Evolutionary conservation across 2,888 invertebrate genomes (phyloP), one percentile per base, ranked within the genome.

Genomic region (Barypeithes pellucidus): DNA sequence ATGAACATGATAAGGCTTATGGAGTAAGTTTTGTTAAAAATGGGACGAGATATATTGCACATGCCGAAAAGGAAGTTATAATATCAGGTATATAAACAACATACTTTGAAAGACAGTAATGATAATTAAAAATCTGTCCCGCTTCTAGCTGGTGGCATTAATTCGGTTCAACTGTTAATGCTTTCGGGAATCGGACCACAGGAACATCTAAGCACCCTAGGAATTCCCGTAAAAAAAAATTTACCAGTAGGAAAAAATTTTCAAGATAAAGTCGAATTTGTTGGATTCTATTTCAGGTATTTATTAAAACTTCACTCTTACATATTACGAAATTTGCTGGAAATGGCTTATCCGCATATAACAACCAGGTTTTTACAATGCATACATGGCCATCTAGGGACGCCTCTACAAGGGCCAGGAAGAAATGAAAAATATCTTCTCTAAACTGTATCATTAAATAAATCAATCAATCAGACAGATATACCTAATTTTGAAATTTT

Each of bases 221-320:
- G 87, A 43, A 90, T 91, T 65, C 86, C 87, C 0, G 88, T 92
- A 0, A 82, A 92, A 4, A 86, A 89, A 57, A 89, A 94, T 84
- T 85, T 93, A 59, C 90, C 89, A 50, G 94, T 94, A 0, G 94
- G 94, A 0, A 86, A 88, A 77, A 94, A 94, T 83, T 86, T 94
- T 0, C 93, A 93, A 80, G 92, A 94, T 80, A 94, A 94, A 80
- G 88, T 92, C 0, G 92, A 93, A 0, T 88, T 90, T 8, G 89
- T 90, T 77, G 89, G 89, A 1, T 29, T 29, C 29, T 29, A 29
- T 29, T 52, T 52, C 14, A 52, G 52, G 52, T 52, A 24, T 12
- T 22, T 22, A 14, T 14, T 4, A 2, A n/a, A 43, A 11, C 8
- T 20, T 22, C 22, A 16, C 16, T 16, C 14, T 45, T n/a, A n/a